phyloP scores from a whole-genome alignment of 2,797 vertebrate species.

The Gadopsis bispinosus region DNA sequence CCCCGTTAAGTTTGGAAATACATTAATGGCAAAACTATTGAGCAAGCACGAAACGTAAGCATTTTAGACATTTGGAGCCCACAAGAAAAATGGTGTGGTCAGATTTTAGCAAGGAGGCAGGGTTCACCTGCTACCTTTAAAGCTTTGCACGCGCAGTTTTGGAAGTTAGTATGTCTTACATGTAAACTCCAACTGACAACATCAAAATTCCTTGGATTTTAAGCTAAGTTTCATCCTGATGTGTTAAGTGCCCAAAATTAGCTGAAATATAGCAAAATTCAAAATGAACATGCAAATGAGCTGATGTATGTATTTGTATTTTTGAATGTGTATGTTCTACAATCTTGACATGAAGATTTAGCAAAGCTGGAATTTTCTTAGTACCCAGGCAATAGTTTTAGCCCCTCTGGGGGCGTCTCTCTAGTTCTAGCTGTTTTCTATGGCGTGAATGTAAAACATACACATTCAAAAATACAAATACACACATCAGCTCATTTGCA shows the following conservation, averaged over 20 bases:
- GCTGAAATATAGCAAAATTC: neutral
- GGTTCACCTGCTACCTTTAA: conserved; percentile 16
- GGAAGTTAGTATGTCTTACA: neutral
- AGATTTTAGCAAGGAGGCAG: neutral
- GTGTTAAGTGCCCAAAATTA: neutral
- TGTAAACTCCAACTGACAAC: conserved; percentile 16
- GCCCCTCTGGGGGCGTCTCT: too few relatives aligned
- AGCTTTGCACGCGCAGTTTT: neutral
- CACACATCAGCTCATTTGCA: conserved; percentile 5
- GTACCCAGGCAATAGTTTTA: neutral
- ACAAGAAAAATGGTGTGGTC: neutral
- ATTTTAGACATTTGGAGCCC: neutral
- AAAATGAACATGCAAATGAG: neutral
- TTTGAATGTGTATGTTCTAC: neutral
- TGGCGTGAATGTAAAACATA: too few relatives aligned
- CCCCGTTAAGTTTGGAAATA: neutral
- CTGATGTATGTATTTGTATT: neutral
- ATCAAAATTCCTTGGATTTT: conserved; percentile 9
- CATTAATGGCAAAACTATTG: neutral
- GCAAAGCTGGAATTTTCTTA: neutral
- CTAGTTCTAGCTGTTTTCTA: too few relatives aligned
- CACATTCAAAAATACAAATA: neutral
- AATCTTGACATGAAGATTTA: neutral
- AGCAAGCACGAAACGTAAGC: neutral
- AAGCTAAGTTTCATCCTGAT: conserved; percentile 2